Evolutionary conservation across 2,797 vertebrate species (phyloP).

Genomic region (Momotus momota): DNA sequence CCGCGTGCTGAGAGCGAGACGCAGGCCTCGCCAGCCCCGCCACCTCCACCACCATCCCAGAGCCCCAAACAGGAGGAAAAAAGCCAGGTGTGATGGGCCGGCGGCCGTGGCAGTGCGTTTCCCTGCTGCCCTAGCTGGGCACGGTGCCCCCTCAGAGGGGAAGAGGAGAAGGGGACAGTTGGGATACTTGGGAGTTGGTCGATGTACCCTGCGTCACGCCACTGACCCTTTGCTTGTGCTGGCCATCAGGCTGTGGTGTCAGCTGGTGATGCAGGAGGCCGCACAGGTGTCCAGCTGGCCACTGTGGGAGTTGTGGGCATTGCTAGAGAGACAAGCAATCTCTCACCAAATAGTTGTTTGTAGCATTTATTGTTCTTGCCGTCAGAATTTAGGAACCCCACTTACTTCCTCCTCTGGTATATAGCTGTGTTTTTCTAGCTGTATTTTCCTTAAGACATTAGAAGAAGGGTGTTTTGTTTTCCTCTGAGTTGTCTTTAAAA

Average conservation of each 20-base stretch:
- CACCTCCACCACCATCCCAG: neutral
- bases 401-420: neutral
- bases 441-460: neutral
- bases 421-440: neutral
- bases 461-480: neutral
- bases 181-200: neutral
- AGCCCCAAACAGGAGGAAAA: slow-evolving; percentile 61
- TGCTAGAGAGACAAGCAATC: neutral
- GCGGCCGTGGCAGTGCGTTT: neutral
- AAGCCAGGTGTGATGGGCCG: slow-evolving; percentile 60
- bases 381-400: neutral
- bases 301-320: neutral
- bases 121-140: neutral
- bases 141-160: neutral
- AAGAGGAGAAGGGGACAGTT: neutral
- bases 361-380: neutral
- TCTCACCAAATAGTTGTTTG: neutral
- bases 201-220: fast-evolving
- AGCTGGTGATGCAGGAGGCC: fast-evolving
- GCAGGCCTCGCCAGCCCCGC: neutral
- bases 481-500: neutral
- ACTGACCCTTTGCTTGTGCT: fast-evolving
- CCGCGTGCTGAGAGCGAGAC: neutral
- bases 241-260: fast-evolving
- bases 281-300: fast-evolving